Conservation (phyloP, 1,140 invertebrate genomes). For the Diachasma alloeum region DNA sequence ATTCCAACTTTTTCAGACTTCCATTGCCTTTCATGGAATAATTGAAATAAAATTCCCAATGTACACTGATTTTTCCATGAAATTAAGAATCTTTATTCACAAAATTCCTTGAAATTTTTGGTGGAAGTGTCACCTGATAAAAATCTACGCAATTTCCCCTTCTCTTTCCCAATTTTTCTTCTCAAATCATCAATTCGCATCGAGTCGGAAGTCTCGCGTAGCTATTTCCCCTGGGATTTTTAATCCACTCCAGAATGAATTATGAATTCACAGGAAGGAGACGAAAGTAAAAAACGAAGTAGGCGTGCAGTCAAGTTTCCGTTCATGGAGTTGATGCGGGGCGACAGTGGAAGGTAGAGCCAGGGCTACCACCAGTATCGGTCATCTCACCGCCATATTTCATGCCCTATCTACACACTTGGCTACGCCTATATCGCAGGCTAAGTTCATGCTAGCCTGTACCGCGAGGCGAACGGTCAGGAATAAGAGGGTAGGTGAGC, state of each 20-base stretch:
- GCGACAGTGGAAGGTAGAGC: slow-evolving; percentile 18
- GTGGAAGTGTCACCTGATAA: too few species aligned
- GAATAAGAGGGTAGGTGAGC: slow-evolving; percentile 29
- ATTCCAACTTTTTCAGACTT: too few species aligned
- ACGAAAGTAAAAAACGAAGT: slow-evolving; percentile 1
- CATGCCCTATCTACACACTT: slow-evolving; percentile 53
- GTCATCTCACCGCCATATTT: slow-evolving; percentile 56
- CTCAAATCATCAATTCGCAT: neutral
- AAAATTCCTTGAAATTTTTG: too few species aligned
- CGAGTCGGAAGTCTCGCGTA: too few species aligned
- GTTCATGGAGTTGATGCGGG: slow-evolving; percentile 25
- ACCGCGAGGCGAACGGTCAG: slow-evolving; percentile 13
- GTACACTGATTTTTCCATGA: too few species aligned
- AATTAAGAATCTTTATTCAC: too few species aligned
- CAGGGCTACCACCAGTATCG: slow-evolving; percentile 36
- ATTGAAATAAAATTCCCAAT: too few species aligned
- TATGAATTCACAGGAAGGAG: slow-evolving; percentile 4
- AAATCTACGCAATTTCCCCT: slow-evolving; percentile 11
- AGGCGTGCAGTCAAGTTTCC: slow-evolving; percentile 28
- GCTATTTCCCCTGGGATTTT: neutral
- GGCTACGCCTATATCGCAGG: slow-evolving; percentile 47
- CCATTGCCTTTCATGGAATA: too few species aligned
- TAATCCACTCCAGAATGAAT: slow-evolving; percentile 3
- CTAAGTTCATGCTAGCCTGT: slow-evolving; percentile 18
- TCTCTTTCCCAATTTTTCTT: slow-evolving; percentile 3